phyloP scores from a whole-genome alignment of 2,888 invertebrate genomes.

The Noctua pronuba region DNA sequence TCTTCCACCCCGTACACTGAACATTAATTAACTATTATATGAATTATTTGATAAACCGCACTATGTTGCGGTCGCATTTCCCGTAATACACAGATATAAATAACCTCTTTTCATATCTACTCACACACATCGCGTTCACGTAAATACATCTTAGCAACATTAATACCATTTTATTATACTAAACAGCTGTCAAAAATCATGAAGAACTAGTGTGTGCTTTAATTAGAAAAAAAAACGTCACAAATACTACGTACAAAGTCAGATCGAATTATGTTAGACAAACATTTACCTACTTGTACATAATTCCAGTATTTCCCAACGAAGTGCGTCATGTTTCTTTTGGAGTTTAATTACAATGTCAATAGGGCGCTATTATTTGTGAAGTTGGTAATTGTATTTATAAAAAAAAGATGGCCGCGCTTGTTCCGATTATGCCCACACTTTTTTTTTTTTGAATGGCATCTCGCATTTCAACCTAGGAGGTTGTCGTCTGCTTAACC shows the following conservation, averaged over 20 bases:
- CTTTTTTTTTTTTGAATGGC: no score
- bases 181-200: slow-evolving; percentile 13
- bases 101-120: background rate
- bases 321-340: background rate
- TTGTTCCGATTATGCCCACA: background rate
- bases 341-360: background rate
- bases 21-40: slow-evolving; percentile 10
- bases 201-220: slow-evolving; percentile 56
- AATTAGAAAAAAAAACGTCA: slow-evolving; percentile 31
- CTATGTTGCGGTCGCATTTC: background rate
- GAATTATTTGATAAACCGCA: background rate
- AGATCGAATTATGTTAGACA: slow-evolving; percentile 50
- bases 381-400: no score
- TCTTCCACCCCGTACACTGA: background rate
- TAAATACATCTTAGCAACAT: slow-evolving; percentile 17
- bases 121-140: background rate
- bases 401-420: background rate
- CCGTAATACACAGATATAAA: background rate
- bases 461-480: no score
- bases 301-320: slow-evolving; percentile 41
- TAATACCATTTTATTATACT: slow-evolving; percentile 19
- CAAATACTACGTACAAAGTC: slow-evolving; percentile 53
- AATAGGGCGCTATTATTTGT: background rate
- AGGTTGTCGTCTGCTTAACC: no score
- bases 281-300: slow-evolving; percentile 54